Evolutionary conservation across 2,113 vertebrate genomes (phyloP), one percentile per base, ranked within the genome.

Genomic region (Propithecus coquereli): DNA sequence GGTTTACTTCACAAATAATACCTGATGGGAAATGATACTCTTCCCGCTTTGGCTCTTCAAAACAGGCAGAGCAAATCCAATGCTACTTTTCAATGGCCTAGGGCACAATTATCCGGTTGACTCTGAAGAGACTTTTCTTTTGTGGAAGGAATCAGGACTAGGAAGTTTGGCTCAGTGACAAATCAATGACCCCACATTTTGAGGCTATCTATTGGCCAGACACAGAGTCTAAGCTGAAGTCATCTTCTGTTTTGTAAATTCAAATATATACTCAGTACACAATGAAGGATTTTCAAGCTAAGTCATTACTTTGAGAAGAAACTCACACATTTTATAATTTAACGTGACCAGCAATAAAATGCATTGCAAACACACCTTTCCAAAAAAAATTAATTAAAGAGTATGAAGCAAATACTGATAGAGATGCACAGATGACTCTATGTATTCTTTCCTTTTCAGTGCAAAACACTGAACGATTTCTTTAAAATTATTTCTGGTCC

Each of bases 401-500:
- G 0, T 8, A 37, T 10, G 52, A 94, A 86, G n/a, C 40, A 94
- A 77, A 79, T 37, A 54, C 18, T 65, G 8, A 5, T 73, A 50
- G 0, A n/a, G 40, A n/a, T 61, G n/a, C 61, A 50, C n/a, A 87
- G 8, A 87, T 32, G 45, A 1, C 6, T 54, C 13, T 6, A 34
- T 54, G 14, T 5, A 32, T 61, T 85, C 43, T 88, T 76, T 84
- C 47, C 11, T 81, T 84, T 90, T 65, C 18, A n/a, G 9, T 79
- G 76, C 3, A 77, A 91, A 92, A 81, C 66, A 83, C 37, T 96
- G 79, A 96, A 88, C 90, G 93, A 87, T 96, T 97, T 83, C 96
- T 94, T 95, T 79, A 47, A 97, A 97, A 84, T 98, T 95, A 71
- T 96, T 94, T 96, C 94, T 97, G 92, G 70, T 68, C 91, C 50